These are phyloP conservation scores for Hirudo medicinalis DNA, from an alignment of 1,140 invertebrate genomes.

Conservation along the genomic window DNA sequence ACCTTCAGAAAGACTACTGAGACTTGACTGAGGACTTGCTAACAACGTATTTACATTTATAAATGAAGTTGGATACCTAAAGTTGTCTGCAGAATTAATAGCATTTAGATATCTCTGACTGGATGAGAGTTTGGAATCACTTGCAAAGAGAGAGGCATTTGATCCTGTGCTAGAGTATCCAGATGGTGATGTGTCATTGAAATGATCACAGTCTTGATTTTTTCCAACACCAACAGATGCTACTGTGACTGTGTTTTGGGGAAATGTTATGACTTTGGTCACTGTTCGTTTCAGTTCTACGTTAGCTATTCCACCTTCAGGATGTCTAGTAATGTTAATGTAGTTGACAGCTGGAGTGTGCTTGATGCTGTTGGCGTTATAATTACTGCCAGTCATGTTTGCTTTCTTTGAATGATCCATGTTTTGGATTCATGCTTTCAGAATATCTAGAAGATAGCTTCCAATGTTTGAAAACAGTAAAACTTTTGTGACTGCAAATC, in stretches of 20 bases:
- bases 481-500: too few relatives aligned
- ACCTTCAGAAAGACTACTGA: constrained; percentile 42
- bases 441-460: too few relatives aligned
- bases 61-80: not conserved
- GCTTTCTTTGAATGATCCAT: too few relatives aligned
- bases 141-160: not conserved
- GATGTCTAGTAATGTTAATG: constrained; percentile 4
- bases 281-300: not conserved
- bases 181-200: constrained; percentile 9
- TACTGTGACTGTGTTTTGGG: not conserved
- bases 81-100: not conserved
- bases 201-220: not conserved
- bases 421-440: too few relatives aligned
- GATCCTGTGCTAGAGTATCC: not conserved
- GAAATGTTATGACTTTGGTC: not conserved
- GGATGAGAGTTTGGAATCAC: not conserved
- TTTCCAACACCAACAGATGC: not conserved
- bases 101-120: not conserved
- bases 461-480: too few relatives aligned
- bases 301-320: not conserved
- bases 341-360: too few relatives aligned
- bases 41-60: constrained; percentile 6
- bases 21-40: constrained; percentile 42
- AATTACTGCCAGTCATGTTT: too few relatives aligned
- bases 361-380: too few relatives aligned